Evolutionary conservation across 2,113 vertebrate species (phyloP), one percentile per base, ranked within the genome.

Genomic region (Sinocyclocheilus anshuiensis): DNA sequence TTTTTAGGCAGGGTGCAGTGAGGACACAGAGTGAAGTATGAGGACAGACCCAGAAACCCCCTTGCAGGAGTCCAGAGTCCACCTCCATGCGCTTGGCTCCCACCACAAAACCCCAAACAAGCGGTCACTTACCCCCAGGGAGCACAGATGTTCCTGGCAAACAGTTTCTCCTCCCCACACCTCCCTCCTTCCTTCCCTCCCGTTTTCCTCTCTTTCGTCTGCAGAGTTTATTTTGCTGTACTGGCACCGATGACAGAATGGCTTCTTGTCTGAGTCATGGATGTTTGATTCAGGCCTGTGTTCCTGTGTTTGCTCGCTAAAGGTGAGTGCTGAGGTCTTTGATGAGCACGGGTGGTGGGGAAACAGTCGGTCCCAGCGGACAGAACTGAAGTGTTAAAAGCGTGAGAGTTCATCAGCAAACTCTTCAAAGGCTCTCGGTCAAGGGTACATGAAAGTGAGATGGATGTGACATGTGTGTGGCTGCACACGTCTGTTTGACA

Each of bases 241-340:
- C 22, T 83, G 89, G 91, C 42, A 81, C 81, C 80, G 83, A 84
- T 84, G 90, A 88, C 89, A 53, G 36, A 81, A 50, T 50, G 15
- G 39, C 59, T 42, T 61, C 69, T 55, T 63, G 71, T 33, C 61
- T 67, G 83, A 85, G 67, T 76, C 50, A 86, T 61, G 39, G 20
- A 57, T 65, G 72, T 57, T 72, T 71, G 87, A 83, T 85, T 88
- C 53, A 81, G 36, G 69, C 6, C 39, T 72, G 74, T 71, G 50
- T 29, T 71, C 13, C 65, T 29, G 77, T 45, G 71, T 67, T 67
- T 85, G 69, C 83, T 85, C 42, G 10, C 48, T 67, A 22, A 79
- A 85, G 13, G 42, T 12, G 48, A 72, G 76, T 18, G 10, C 22
- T 45, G 65, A 76, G 26, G 18, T 39, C 77, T 88, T 63, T 85